Conservation (phyloP, 2,888 invertebrate genomes). For the Drosophila formosana region DNA sequence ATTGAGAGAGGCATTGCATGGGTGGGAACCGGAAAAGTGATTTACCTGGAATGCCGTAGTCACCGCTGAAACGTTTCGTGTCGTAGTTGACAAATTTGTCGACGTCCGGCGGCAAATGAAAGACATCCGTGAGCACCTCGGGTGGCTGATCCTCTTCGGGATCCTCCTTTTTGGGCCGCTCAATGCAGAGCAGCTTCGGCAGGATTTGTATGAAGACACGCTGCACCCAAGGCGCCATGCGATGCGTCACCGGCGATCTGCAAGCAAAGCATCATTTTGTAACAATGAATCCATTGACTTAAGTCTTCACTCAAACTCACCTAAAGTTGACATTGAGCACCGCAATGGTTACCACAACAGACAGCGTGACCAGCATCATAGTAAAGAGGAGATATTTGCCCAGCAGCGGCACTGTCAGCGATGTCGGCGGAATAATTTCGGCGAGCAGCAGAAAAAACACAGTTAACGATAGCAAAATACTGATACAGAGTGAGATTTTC, state of each 20-base stretch:
- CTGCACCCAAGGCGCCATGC: constrained; percentile 96
- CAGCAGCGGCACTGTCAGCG: constrained; percentile 94
- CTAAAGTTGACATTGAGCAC: constrained; percentile 96
- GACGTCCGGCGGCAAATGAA: constrained; percentile 88
- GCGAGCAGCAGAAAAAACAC: constrained; percentile 97
- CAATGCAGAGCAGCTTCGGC: constrained; percentile 94
- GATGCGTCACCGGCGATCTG: constrained; percentile 95
- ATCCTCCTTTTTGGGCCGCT: constrained; percentile 93
- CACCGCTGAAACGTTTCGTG: constrained; percentile 88
- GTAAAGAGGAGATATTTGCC: constrained; percentile 97
- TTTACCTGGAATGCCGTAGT: constrained; percentile 90
- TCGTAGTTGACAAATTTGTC: constrained; percentile 89
- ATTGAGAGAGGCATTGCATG: constrained; percentile 18
- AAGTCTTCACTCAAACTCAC: constrained; percentile 64
- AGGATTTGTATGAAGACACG: constrained; percentile 93
- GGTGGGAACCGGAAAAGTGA: neutral
- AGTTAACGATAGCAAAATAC: constrained; percentile 95
- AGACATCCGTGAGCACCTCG: constrained; percentile 92
- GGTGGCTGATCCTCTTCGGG: constrained; percentile 87
- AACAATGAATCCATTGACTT: neutral
- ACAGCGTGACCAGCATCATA: constrained; percentile 96
- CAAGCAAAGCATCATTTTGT: neutral
- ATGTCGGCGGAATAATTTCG: constrained; percentile 97
- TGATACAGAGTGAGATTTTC: constrained; percentile 98
- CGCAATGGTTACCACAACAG: constrained; percentile 96